These are phyloP conservation scores for Palythoa caribaeorum DNA, from an alignment of 92 coral and sea anemone genomes.

Conservation along the genomic window DNA sequence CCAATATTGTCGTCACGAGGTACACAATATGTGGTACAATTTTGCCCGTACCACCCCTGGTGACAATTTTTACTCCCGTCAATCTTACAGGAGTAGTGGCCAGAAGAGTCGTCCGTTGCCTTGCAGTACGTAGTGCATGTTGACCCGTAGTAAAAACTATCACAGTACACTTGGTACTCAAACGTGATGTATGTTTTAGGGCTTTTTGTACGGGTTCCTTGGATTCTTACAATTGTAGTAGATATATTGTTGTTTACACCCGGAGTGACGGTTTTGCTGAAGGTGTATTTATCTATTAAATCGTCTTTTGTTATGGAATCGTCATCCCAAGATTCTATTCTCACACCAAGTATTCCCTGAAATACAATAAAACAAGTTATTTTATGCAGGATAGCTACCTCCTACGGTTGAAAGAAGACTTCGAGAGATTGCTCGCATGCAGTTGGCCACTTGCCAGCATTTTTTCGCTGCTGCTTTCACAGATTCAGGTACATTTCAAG, in stretches of 20 bases:
- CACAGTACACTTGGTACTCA: conserved; percentile 63
- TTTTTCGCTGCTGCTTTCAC: no score
- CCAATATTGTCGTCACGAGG: conserved; percentile 36
- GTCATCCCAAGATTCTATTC: conserved; percentile 24
- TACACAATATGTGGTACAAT: conserved; percentile 42
- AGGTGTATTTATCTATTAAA: conserved; percentile 54
- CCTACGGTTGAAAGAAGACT: not conserved
- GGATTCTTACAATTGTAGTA: not conserved
- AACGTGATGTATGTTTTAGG: conserved; percentile 40
- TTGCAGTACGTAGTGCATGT: conserved; percentile 70
- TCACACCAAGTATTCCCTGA: conserved; percentile 21
- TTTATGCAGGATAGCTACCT: not conserved
- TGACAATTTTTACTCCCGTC: conserved; percentile 40
- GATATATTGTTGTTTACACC: not conserved
- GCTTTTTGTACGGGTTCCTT: conserved; percentile 20
- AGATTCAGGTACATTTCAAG: no score
- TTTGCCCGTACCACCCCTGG: conserved; percentile 54
- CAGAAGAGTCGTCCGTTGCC: conserved; percentile 55
- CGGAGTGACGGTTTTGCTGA: conserved; percentile 32
- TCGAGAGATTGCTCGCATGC: no score
- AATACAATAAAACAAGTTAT: not conserved
- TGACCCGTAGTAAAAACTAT: conserved; percentile 70
- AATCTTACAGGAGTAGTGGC: conserved; percentile 37
- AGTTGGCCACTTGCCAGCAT: no score
- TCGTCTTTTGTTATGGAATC: not conserved